phyloP scores from a whole-genome alignment of 2,797 vertebrate species.

The Helostoma temminkii region DNA sequence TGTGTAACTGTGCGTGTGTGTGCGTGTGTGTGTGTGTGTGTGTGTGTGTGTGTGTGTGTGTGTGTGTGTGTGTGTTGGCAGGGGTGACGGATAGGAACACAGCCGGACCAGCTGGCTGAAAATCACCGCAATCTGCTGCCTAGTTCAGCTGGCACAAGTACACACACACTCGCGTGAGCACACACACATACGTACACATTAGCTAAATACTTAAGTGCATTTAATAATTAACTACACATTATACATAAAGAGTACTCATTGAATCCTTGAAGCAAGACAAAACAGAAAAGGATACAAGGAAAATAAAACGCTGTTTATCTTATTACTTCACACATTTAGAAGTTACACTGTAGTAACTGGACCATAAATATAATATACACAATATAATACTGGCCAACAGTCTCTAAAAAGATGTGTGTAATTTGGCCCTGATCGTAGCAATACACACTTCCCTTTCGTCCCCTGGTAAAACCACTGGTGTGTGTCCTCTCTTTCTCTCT shows the following conservation, averaged over 20 bases:
- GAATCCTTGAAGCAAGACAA: not conserved
- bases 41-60: not conserved
- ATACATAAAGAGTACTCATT: slow-evolving; percentile 23
- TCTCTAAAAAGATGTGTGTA: slow-evolving; percentile 18
- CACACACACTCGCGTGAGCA: slow-evolving; percentile 15
- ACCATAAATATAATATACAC: not conserved
- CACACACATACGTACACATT: slow-evolving; percentile 11
- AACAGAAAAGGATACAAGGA: not conserved
- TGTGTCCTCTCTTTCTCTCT: slow-evolving; percentile 39
- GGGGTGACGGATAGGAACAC: slow-evolving; percentile 63
- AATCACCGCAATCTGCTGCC: slow-evolving; percentile 79
- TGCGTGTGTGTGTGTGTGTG: slow-evolving; percentile 28
- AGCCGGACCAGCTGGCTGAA: slow-evolving; percentile 78
- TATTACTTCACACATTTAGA: not conserved
- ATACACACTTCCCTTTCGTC: slow-evolving; percentile 9
- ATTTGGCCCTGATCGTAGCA: slow-evolving; percentile 11
- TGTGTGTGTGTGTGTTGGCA: slow-evolving; percentile 28
- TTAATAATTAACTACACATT: slow-evolving; percentile 40
- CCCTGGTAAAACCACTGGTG: slow-evolving; percentile 28
- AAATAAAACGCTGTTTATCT: no score
- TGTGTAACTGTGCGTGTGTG: slow-evolving; percentile 14
- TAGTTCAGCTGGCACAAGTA: slow-evolving; percentile 49
- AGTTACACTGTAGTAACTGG: not conserved
- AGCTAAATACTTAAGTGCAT: slow-evolving; percentile 44
- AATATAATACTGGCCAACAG: not conserved